Conservation (phyloP, 2,113 vertebrate species). For the Holacanthus passer region DNA sequence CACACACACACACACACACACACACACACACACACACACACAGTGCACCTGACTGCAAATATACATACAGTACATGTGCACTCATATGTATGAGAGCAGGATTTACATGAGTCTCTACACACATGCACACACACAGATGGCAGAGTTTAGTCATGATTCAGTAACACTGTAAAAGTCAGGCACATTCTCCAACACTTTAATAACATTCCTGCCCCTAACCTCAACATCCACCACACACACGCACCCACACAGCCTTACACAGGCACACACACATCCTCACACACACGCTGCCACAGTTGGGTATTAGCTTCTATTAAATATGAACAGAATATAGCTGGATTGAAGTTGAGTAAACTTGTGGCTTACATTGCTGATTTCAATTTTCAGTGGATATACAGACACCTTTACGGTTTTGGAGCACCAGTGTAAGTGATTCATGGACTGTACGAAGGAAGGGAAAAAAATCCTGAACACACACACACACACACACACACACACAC, state of each 20-base stretch:
- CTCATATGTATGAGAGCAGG: constrained; percentile 1
- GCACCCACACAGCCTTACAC: constrained; percentile 20
- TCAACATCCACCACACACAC: constrained; percentile 44
- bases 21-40: constrained; percentile 14
- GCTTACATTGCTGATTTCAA: background rate
- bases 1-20: constrained; percentile 20
- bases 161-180: constrained; percentile 58
- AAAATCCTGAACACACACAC: constrained; percentile 16
- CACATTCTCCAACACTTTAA: constrained; percentile 47
- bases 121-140: constrained; percentile 40
- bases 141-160: constrained; percentile 46
- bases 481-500: constrained; percentile 25
- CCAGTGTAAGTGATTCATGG: constrained; percentile 19
- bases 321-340: constrained; percentile 4
- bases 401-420: constrained; percentile 33
- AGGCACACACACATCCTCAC: constrained; percentile 24
- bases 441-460: background rate
- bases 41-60: background rate
- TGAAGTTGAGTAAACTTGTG: constrained; percentile 10
- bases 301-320: constrained; percentile 17
- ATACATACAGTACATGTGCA: background rate
- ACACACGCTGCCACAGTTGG: background rate
- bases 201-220: constrained; percentile 58
- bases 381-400: constrained; percentile 20
- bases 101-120: constrained; percentile 29